Base-by-base conservation (phyloP, 2,113 vertebrate genomes). In the Ovis aries region DNA sequence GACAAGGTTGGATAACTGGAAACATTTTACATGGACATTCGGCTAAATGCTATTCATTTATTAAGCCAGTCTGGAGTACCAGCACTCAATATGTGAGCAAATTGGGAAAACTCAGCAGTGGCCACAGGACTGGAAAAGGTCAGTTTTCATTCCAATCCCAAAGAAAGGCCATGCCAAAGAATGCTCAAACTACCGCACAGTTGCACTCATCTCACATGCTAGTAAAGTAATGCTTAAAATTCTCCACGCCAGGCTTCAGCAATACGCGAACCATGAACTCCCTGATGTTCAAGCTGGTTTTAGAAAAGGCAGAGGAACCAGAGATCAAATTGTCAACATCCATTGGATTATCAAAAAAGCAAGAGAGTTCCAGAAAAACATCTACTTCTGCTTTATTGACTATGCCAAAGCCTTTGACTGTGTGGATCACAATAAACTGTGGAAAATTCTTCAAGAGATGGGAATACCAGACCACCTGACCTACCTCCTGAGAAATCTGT, bases 11-110 rank as follows among this genome's bases (percentile, higher is more conserved):
- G 33, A 17, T 92, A 77, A 77, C 67, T 83, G 23, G 90, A 94
- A 95, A 88, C 29, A 95, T 80, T 95, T 95, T 36, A 64, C 23
- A 21, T 3, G 57, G 21, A 60, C 16, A 43, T 95, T 95, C 84
- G 62, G n/a, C 43, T 90, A 74, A 89, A 93, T 36, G 57, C 4
- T 17, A 45, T 9, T 67, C 14, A 62, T 43, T 5, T 82, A 48
- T 89, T 89, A 83, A 74, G 89, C 17, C n/a, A 52, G 48, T 12
- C 48, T 74, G 40, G 5, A 74, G 36, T 25, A 74, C 19, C 67
- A 74, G 67, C n/a, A 23, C 67, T 74, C 67, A 74, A 13, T 23
- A 40, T 23, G 67, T 1, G 2, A 74, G 67, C 10, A 40, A 40
- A 74, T 40, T 3, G 23, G 67, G 5, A 74, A 23, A 40, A 13